Evolutionary conservation across 2,797 vertebrate species (phyloP).

Genomic region (Rachycentron canadum): DNA sequence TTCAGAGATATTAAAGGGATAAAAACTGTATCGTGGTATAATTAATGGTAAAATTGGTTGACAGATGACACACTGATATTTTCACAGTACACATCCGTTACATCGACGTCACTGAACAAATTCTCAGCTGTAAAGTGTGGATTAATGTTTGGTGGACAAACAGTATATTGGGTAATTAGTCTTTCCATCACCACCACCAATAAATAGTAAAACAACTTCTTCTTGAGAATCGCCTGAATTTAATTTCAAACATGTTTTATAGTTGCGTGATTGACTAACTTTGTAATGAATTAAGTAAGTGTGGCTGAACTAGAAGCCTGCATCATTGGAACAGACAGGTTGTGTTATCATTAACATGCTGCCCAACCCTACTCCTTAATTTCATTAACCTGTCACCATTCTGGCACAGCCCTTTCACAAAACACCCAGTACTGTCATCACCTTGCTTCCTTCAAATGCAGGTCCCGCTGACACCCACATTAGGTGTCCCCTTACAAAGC

Average conservation of each 20-base stretch:
- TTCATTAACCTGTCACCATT: neutral
- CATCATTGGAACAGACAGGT: neutral
- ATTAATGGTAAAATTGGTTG: neutral
- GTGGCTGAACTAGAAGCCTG: no score
- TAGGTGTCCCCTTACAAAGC: slow-evolving; percentile 47
- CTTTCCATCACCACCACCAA: neutral
- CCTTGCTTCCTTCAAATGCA: slow-evolving; percentile 12
- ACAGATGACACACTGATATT: no score
- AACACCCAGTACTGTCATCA: neutral
- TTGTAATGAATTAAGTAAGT: no score
- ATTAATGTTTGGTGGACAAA: no score
- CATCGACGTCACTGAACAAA: neutral
- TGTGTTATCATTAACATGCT: neutral
- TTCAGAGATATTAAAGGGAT: neutral
- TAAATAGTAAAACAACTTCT: neutral
- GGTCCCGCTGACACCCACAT: slow-evolving; percentile 43
- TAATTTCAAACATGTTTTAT: neutral
- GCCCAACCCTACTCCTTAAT: neutral
- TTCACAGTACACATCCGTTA: neutral
- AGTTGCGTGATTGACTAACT: neutral
- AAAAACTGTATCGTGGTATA: neutral
- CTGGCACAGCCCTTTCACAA: neutral
- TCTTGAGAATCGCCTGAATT: no score
- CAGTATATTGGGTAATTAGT: neutral
- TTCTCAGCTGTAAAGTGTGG: neutral